Conservation (phyloP, 2,797 vertebrate species). For the Cuculus canorus region DNA sequence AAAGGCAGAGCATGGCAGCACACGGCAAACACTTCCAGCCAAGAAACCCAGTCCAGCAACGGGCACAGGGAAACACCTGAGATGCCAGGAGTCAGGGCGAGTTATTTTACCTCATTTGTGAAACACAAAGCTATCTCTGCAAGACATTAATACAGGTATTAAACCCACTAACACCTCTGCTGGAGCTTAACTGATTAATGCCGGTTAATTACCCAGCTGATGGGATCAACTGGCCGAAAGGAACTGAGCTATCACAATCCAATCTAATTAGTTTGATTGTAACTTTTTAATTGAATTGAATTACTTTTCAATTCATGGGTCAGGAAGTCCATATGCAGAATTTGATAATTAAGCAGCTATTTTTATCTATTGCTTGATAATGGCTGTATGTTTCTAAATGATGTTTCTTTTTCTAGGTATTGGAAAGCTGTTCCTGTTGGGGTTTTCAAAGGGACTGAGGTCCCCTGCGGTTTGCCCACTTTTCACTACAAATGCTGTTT, state of each 20-base stretch:
- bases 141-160: background rate
- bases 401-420: background rate
- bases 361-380: background rate
- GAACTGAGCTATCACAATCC: background rate
- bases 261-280: accelerated
- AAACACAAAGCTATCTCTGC: background rate
- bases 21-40: background rate
- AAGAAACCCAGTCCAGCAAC: background rate
- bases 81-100: accelerated
- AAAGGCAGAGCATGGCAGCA: accelerated
- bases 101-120: background rate
- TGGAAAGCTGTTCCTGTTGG: background rate
- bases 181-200: background rate
- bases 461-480: background rate
- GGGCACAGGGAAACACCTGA: background rate
- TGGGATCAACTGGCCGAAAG: background rate
- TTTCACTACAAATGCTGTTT: background rate
- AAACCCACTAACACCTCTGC: background rate
- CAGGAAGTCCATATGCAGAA: background rate
- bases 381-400: background rate
- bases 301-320: background rate
- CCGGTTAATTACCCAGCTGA: background rate
- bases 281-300: background rate
- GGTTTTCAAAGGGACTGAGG: background rate
- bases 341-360: background rate